Base-by-base conservation (phyloP, 2,888 invertebrate species). In the Thymelicus lineola region DNA sequence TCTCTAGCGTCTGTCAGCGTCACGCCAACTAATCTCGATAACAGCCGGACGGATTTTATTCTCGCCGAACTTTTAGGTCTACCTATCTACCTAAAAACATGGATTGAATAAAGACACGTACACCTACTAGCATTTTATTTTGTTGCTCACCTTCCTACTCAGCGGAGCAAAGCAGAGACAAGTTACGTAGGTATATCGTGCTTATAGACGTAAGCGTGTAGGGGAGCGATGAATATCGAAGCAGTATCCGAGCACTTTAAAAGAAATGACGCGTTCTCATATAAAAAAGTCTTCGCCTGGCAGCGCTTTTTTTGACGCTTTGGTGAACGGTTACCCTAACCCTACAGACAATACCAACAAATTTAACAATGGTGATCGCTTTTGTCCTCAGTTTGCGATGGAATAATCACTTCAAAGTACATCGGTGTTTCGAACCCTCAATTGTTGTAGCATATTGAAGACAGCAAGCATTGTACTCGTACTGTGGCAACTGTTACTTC, bases 321-420 rank as follows among this genome's bases (percentile, higher is more conserved):
- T 58, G 36, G 60, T 42, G 15, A 48, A 55, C 42, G 35, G 45
- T 55, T 62, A 48, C 55, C 62, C 50, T 63, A 48, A 63, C 68
- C 46, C 62, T 35, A 57, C 62, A 62, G 62, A 68, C 61, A 68
- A 68, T 68, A 35, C 46, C 53, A 67, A 57, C 62, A 46, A 57
- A 68, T 68, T 62, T 28, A 57, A 63, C 69, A 69, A 69, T 63
- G 28, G 67, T 14, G 20, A 17, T 35, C 65, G 45, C 57, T 38
- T 10, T 38, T 15, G 38, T 38, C 6, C 38, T 28, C 15, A 46
- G 6, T 9, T 55, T 20, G 38, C 35, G 65, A 42, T 28, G 28
- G 10, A 50, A 61, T 45, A 12, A 28, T 45, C 6, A 7, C 14
- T 67, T 55, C 5, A 15, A 9, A 28, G 53, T 67, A 67, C 61